Evolutionary conservation across 2,888 invertebrate genomes (phyloP), one percentile per base, ranked within the genome.

Genomic region (Azorinus chamasolen): DNA sequence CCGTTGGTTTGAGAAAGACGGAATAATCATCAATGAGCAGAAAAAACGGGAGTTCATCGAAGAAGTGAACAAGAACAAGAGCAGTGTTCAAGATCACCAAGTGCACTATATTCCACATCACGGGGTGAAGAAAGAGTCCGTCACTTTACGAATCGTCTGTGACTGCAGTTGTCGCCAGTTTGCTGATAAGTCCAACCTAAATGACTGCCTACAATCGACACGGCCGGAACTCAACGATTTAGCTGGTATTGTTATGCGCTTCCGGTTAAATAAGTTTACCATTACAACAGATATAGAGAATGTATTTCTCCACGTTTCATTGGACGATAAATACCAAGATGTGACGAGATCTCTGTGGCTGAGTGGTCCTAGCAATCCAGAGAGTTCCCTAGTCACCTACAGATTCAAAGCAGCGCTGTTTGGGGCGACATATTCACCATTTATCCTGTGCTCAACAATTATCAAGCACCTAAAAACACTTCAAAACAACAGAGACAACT

Each of bases 121-220:
- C 18, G 22, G 37, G 16, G 65, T 74, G 14, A 65, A 64, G 25
- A 79, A 72, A 45, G 64, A 75, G 1, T 76, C 70, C 0, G n/a
- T 43, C 2, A 79, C 79, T 12, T 79, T 83, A 14, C 32, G 83
- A n/a, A 79, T 83, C 12, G 62, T 78, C 1, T 78, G 68, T 41
- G 64, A 78, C 55, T 78, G 73, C 50, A 66, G 62, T 54, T 58
- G 57, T 69, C 45, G 58, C 2, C 20, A 54, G 24, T 46, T 50
- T 12, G 39, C 10, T 10, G 46, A 68, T n/a, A 18, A 18, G 16
- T 61, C 61, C 4, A 73, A 65, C 41, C 27, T 73, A 22, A 73
- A 66, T 41, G 65, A 66, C 53, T 73, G 73, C 25, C 61, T 73
- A 37, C 20, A 59, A 41, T 59, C n/a, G n/a, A n/a, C n/a, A n/a